A percentile compares a stretch with the other conserved stretches of the same genome.
phyloP scores from a whole-genome alignment of 2,113 vertebrate species.

The Ammospiza caudacuta region DNA sequence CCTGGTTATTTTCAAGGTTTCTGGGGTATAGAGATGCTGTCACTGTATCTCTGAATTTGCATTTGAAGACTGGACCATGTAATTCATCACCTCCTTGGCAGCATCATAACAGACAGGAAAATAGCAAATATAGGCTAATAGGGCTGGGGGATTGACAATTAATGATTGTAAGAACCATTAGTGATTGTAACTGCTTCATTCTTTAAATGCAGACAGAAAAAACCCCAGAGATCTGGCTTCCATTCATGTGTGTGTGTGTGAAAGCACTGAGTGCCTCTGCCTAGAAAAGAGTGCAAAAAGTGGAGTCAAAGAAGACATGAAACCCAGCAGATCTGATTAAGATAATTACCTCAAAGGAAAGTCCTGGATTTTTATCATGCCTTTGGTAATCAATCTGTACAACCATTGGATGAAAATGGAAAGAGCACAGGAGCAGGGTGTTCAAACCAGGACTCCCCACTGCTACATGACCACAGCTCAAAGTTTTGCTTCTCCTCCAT shows the following conservation, averaged over 20 bases:
- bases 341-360: not conserved
- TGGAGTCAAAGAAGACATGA: not conserved
- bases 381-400: not conserved
- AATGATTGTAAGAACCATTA: not conserved
- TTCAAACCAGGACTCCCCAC: not conserved
- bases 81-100: not conserved
- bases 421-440: not conserved
- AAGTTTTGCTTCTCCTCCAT: not conserved
- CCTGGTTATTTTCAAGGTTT: not conserved
- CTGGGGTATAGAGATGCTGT: not conserved
- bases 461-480: not conserved
- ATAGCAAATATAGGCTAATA: not conserved
- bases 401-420: not conserved
- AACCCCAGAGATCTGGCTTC: rapidly evolving
- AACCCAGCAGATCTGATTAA: not conserved
- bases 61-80: not conserved
- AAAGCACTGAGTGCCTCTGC: not conserved
- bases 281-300: not conserved
- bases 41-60: not conserved
- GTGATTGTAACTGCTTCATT: not conserved
- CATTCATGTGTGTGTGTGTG: not conserved
- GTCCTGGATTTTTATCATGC: not conserved
- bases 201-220: not conserved
- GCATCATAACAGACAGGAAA: not conserved
- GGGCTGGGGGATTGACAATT: not conserved